Evolutionary conservation across 1,140 invertebrate genomes (phyloP).

Genomic region (Spodoptera litura): DNA sequence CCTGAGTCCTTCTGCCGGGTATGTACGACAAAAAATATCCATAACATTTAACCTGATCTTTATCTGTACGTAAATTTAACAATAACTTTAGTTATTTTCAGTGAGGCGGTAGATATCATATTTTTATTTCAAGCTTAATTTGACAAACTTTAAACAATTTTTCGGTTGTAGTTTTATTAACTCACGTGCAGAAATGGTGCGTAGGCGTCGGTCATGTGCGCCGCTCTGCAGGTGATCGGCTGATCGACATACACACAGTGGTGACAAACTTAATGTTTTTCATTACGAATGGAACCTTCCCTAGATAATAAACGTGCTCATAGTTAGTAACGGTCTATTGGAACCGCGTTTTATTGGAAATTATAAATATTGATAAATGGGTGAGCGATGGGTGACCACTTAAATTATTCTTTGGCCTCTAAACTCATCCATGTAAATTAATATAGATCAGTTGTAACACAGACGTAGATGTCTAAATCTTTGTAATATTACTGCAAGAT

Average conservation of each 20-base stretch:
- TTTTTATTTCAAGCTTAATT: neutral
- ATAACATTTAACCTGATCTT: too few relatives aligned
- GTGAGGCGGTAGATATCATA: too few relatives aligned
- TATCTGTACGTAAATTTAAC: too few relatives aligned
- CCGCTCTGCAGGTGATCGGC: conserved; percentile 1
- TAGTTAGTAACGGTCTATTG: conserved; percentile 3
- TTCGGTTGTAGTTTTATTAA: conserved; percentile 13
- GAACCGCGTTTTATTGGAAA: conserved; percentile 6
- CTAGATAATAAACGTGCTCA: conserved; percentile 15
- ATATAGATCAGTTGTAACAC: too few relatives aligned
- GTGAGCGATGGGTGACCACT: neutral
- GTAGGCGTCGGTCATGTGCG: conserved; percentile 29
- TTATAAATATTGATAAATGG: neutral
- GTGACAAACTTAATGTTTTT: conserved; percentile 8
- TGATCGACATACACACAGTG: neutral
- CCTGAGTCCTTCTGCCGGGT: too few relatives aligned
- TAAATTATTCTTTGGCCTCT: too few relatives aligned
- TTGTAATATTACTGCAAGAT: too few relatives aligned
- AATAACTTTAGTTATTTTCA: too few relatives aligned
- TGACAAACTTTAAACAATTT: conserved; percentile 11
- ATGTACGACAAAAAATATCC: too few relatives aligned
- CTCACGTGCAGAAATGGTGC: conserved; percentile 18
- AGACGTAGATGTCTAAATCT: too few relatives aligned
- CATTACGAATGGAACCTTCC: neutral
- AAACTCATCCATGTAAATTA: too few relatives aligned